phyloP scores from a whole-genome alignment of 1,140 invertebrate species.

The Cherax destructor region DNA sequence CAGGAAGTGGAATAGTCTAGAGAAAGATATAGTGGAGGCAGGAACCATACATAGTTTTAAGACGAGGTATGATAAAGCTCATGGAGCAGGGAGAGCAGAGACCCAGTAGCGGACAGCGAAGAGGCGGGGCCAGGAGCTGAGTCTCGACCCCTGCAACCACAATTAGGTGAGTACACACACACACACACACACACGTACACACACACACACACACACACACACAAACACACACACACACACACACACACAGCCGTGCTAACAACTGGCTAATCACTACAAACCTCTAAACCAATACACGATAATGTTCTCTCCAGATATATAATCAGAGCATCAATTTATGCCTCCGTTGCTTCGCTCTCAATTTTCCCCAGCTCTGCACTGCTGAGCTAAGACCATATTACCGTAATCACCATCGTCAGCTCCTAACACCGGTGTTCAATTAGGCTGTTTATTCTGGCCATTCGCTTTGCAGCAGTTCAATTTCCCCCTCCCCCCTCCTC shows the following conservation, averaged over 20 bases:
- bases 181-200: background rate
- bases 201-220: constrained; percentile 3
- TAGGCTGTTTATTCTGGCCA: constrained; percentile 6
- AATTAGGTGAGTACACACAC: background rate
- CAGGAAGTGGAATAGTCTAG: too few relatives aligned
- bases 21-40: too few relatives aligned
- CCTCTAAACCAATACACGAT: constrained; percentile 2
- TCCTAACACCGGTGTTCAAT: background rate
- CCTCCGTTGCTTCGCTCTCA: background rate
- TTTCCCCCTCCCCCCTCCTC: background rate
- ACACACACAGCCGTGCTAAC: background rate
- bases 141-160: too few relatives aligned
- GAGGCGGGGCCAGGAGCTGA: too few relatives aligned
- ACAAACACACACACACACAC: too few relatives aligned
- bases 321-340: constrained; percentile 2
- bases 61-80: too few relatives aligned
- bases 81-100: too few relatives aligned
- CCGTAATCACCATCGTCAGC: background rate
- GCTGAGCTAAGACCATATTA: constrained; percentile 1
- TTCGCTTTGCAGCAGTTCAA: constrained; percentile 4
- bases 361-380: background rate
- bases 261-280: background rate
- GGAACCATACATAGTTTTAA: too few relatives aligned
- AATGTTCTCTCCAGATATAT: background rate
- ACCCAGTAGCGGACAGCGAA: too few relatives aligned